Percentiles rank a stretch among this genome's conserved stretches.
phyloP scores from a whole-genome alignment of 2,888 invertebrate species.

The Ochropacha duplaris region DNA sequence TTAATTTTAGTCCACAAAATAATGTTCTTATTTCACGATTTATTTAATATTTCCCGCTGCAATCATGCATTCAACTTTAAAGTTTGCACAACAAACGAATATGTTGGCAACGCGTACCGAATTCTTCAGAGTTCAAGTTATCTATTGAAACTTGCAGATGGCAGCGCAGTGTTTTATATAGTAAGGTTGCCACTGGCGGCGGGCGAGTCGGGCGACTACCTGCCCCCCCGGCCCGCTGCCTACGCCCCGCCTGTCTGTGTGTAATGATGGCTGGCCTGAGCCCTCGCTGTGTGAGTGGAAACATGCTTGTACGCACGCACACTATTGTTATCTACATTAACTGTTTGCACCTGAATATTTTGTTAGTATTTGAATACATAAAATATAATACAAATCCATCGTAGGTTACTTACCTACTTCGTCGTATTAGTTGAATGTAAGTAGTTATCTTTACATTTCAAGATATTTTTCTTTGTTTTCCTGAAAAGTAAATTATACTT shows the following conservation, averaged over 20 bases:
- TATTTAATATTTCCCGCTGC: slow-evolving; percentile 65
- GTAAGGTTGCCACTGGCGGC: slow-evolving; percentile 56
- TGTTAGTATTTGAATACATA: not conserved
- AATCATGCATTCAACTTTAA: slow-evolving; percentile 57
- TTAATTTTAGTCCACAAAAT: slow-evolving; percentile 28
- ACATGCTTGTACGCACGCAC: slow-evolving; percentile 41
- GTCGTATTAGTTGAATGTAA: too few relatives aligned
- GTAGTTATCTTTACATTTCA: too few relatives aligned
- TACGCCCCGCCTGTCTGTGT: slow-evolving; percentile 28
- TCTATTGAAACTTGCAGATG: slow-evolving; percentile 82
- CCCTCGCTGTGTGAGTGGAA: slow-evolving; percentile 34
- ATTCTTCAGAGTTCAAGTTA: slow-evolving; percentile 76
- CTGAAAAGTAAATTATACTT: too few relatives aligned
- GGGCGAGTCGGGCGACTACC: slow-evolving; percentile 45
- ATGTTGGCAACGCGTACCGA: slow-evolving; percentile 74
- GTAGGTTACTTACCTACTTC: too few relatives aligned
- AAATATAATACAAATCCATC: not conserved
- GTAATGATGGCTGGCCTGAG: slow-evolving; percentile 15
- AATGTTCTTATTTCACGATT: slow-evolving; percentile 44
- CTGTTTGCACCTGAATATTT: slow-evolving; percentile 45
- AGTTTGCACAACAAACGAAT: slow-evolving; percentile 50
- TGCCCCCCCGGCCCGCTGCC: slow-evolving; percentile 28
- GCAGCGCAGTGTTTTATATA: slow-evolving; percentile 80
- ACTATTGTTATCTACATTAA: slow-evolving; percentile 25
- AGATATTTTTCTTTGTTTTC: too few relatives aligned